A percentile compares a stretch with the other conserved stretches of the same genome.
These are phyloP conservation scores for Acanthurus leucopareius DNA, from an alignment of 2,797 vertebrate species.

Conservation along the genomic window DNA sequence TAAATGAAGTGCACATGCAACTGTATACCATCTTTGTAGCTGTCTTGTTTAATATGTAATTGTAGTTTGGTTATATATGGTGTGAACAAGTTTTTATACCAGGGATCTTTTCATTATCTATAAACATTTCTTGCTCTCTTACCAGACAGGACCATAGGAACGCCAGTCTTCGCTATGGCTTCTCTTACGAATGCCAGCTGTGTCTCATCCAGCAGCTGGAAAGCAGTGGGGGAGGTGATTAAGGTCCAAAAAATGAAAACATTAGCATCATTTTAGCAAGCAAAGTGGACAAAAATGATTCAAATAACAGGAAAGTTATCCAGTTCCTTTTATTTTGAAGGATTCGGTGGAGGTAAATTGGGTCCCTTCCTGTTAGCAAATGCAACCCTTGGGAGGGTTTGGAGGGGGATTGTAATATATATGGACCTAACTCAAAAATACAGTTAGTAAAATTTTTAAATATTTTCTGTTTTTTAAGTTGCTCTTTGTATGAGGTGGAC, in stretches of 20 bases:
- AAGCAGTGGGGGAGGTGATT: slow-evolving; percentile 24
- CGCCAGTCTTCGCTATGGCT: slow-evolving; percentile 80
- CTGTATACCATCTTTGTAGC: background rate
- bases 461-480: no score
- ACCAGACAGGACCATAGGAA: slow-evolving; percentile 88
- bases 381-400: no score
- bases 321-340: background rate
- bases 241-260: background rate
- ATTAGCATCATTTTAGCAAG: background rate
- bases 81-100: background rate
- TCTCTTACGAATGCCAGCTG: slow-evolving; percentile 80
- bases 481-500: no score
- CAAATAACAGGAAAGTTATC: background rate
- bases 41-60: background rate
- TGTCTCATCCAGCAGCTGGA: slow-evolving; percentile 65
- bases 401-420: no score
- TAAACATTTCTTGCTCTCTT: slow-evolving; percentile 52
- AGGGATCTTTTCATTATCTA: background rate
- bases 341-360: background rate
- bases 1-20: background rate
- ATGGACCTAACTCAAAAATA: no score
- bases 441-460: no score
- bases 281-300: background rate
- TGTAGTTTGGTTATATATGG: no score
- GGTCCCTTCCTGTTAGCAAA: no score